Evolutionary conservation across 2,888 invertebrate species (phyloP).

Genomic region (Myathropa florea): DNA sequence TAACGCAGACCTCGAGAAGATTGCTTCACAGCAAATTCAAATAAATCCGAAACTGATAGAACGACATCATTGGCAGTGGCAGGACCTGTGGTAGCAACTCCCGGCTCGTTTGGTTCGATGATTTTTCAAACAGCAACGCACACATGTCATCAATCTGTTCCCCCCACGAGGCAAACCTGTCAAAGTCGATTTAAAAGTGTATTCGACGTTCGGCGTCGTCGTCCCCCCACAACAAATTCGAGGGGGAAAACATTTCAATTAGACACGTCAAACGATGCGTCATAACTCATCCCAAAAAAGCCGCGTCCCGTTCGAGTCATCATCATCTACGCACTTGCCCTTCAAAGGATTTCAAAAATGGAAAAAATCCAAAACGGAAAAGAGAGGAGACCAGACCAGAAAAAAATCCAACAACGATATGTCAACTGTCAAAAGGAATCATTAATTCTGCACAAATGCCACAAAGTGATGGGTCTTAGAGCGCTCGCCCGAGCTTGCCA

Average conservation of each 20-base stretch:
- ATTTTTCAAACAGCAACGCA: not conserved
- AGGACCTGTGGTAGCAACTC: not conserved
- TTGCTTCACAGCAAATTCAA: no score
- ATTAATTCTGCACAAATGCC: slow-evolving; percentile 62
- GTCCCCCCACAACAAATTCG: not conserved
- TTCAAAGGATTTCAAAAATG: not conserved
- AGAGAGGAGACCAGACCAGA: not conserved
- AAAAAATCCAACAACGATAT: slow-evolving; percentile 43
- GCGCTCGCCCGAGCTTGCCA: slow-evolving; percentile 27
- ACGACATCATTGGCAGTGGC: not conserved
- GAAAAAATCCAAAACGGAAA: slow-evolving; percentile 21
- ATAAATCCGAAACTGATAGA: no score
- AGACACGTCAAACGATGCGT: slow-evolving; percentile 20
- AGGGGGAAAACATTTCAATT: slow-evolving; percentile 14
- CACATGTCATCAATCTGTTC: not conserved
- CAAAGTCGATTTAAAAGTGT: not conserved
- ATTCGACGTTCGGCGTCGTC: not conserved
- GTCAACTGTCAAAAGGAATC: slow-evolving; percentile 67
- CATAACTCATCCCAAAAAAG: slow-evolving; percentile 23
- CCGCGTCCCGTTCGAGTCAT: not conserved
- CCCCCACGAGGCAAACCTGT: not conserved
- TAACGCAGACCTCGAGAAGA: no score
- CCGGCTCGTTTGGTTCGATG: not conserved
- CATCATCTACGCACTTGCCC: slow-evolving; percentile 3
- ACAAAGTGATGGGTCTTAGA: slow-evolving; percentile 28